These are phyloP conservation scores for Cylloceria caligata DNA, from an alignment of 2,888 invertebrate species.

Conservation along the genomic window DNA sequence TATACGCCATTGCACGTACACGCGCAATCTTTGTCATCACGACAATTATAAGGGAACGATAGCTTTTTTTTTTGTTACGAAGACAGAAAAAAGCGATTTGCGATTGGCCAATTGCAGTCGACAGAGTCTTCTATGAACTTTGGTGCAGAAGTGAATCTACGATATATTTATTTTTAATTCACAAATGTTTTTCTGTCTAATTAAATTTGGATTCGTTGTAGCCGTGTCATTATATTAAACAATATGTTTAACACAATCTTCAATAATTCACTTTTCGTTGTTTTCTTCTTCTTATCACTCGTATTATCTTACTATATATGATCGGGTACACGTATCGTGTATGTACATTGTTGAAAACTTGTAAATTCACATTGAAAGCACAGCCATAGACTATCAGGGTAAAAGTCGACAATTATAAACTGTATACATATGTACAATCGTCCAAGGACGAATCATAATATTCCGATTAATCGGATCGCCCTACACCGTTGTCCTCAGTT, in stretches of 20 bases:
- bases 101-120: slow-evolving; percentile 39
- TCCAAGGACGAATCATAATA: slow-evolving; percentile 27
- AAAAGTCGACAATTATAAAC: slow-evolving; percentile 46
- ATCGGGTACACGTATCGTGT: slow-evolving; percentile 57
- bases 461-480: slow-evolving; percentile 15
- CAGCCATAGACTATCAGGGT: slow-evolving; percentile 51
- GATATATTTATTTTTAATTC: slow-evolving; percentile 19
- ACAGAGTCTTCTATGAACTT: slow-evolving; percentile 3
- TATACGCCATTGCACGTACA: slow-evolving; percentile 65
- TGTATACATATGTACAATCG: slow-evolving; percentile 58
- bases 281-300: background rate
- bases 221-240: slow-evolving; percentile 3
- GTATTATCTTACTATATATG: slow-evolving; percentile 40
- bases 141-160: slow-evolving; percentile 21
- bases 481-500: background rate
- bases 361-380: slow-evolving; percentile 64
- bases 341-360: slow-evolving; percentile 64
- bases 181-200: background rate
- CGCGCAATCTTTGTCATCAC: slow-evolving; percentile 25
- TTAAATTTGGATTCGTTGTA: slow-evolving; percentile 34
- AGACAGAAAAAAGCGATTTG: slow-evolving; percentile 28
- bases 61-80: slow-evolving; percentile 9
- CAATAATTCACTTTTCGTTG: slow-evolving; percentile 4
- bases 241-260: slow-evolving; percentile 20
- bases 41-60: slow-evolving; percentile 21